These are phyloP conservation scores for Helicoverpa assulta DNA, from an alignment of 2,888 invertebrate genomes.

Conservation along the genomic window DNA sequence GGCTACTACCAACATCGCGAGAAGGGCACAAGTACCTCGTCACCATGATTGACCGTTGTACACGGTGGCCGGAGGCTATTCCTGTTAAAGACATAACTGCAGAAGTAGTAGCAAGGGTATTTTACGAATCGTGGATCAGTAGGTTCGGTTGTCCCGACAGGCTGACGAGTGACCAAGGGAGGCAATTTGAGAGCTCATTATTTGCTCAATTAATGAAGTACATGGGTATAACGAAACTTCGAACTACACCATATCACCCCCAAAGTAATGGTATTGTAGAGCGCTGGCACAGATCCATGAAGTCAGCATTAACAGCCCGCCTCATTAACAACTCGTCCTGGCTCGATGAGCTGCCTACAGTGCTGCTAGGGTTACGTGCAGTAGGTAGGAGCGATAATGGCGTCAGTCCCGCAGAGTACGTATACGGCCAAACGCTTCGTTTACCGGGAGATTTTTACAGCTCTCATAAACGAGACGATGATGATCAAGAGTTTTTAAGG, in stretches of 20 bases:
- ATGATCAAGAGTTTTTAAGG: too few species aligned
- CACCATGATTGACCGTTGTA: background rate
- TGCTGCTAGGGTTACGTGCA: background rate
- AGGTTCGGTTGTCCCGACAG: background rate
- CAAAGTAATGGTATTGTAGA: background rate
- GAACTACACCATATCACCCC: background rate
- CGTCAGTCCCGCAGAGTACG: background rate
- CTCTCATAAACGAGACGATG: too few species aligned
- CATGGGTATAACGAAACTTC: slow-evolving; percentile 1
- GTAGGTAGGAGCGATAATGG: background rate
- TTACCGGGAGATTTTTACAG: too few species aligned
- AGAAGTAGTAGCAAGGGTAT: slow-evolving; percentile 1
- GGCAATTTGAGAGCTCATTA: background rate
- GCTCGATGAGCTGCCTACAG: background rate
- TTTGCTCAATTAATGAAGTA: background rate
- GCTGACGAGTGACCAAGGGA: background rate
- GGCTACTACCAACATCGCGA: background rate
- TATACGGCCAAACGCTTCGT: too few species aligned
- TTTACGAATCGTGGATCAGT: background rate
- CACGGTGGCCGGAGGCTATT: background rate
- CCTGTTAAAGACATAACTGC: background rate
- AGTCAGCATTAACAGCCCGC: background rate
- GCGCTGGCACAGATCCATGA: background rate
- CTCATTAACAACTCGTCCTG: background rate
- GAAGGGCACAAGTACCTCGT: background rate